Evolutionary conservation across 2,888 invertebrate genomes (phyloP).

Genomic region (Philonicus albiceps): DNA sequence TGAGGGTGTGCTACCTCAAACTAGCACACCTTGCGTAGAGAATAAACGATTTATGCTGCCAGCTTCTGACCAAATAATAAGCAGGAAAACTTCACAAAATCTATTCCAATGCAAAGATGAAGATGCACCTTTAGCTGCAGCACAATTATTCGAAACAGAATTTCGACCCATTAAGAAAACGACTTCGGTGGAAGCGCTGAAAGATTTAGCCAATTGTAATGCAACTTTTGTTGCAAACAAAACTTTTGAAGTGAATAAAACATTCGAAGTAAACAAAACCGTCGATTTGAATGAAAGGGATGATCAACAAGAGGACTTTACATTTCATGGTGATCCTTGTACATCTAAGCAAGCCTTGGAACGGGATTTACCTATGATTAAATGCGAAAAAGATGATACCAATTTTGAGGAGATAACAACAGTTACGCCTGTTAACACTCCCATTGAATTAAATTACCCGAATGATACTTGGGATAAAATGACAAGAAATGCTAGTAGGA

Average conservation of each 20-base stretch:
- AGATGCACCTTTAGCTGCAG: background rate
- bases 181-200: background rate
- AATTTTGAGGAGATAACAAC: slow-evolving; percentile 51
- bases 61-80: background rate
- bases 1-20: slow-evolving; percentile 26
- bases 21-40: slow-evolving; percentile 49
- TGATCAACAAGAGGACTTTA: background rate
- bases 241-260: slow-evolving; percentile 47
- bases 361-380: slow-evolving; percentile 49
- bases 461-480: slow-evolving; percentile 51
- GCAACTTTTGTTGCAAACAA: slow-evolving; percentile 41
- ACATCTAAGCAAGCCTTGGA: slow-evolving; percentile 49
- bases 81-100: background rate
- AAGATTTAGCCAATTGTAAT: background rate
- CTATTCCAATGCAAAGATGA: background rate
- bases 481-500: slow-evolving; percentile 38
- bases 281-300: slow-evolving; percentile 34
- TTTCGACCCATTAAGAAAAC: background rate
- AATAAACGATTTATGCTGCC: background rate
- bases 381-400: slow-evolving; percentile 50
- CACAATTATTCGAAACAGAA: background rate
- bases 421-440: slow-evolving; percentile 52
- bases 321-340: slow-evolving; percentile 48
- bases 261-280: slow-evolving; percentile 46
- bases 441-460: slow-evolving; percentile 51